These are phyloP conservation scores for Ceratitis capitata DNA, from an alignment of 1,140 invertebrate species.

Conservation along the genomic window DNA sequence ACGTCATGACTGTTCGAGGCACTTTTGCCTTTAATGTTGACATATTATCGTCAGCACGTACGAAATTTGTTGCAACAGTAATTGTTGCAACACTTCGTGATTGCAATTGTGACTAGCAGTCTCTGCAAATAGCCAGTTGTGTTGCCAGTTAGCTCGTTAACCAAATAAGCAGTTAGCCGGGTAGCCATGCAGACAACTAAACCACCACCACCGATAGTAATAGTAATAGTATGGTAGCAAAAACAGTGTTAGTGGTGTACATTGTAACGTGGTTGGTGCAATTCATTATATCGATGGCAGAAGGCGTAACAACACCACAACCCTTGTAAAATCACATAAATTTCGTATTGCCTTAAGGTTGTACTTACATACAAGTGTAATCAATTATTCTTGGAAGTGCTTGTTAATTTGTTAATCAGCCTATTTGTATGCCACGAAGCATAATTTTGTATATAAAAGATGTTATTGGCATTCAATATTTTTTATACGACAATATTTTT, in stretches of 20 bases:
- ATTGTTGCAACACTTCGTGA: conserved; percentile 40
- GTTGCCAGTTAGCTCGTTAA: background rate
- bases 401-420: conserved; percentile 13
- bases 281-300: background rate
- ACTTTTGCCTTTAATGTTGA: background rate
- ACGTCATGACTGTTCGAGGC: background rate
- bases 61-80: conserved; percentile 39
- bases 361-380: no score
- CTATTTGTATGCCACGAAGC: background rate
- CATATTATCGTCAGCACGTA: conserved; percentile 36
- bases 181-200: background rate
- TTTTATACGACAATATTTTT: no score
- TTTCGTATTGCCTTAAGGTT: background rate
- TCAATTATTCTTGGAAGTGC: background rate
- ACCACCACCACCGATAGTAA: background rate
- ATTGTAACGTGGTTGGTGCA: background rate
- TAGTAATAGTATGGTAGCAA: background rate
- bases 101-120: conserved; percentile 11
- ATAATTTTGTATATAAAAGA: no score
- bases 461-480: no score
- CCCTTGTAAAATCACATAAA: background rate
- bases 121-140: no score
- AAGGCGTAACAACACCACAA: background rate
- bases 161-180: background rate
- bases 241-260: background rate